Evolutionary conservation across 2,113 vertebrate genomes (phyloP), one percentile per base, ranked within the genome.

Genomic region (Scalopus aquaticus): DNA sequence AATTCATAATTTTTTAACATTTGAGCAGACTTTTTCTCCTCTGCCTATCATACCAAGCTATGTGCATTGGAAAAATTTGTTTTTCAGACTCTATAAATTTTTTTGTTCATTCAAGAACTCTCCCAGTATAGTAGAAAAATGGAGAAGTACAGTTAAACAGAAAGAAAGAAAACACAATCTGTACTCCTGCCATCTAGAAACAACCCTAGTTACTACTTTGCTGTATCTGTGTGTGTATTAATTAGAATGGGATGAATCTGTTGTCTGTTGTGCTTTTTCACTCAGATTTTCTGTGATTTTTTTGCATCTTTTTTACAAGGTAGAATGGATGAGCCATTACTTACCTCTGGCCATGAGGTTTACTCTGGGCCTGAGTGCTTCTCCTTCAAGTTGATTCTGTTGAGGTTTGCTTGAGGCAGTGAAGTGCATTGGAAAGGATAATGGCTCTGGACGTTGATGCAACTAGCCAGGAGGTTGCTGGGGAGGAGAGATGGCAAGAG

Each of bases 81-180:
- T 93, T 86, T 91, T 91, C 72, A 91, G 72, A 32, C 39, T 94
- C 10, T 82, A n/a, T n/a, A n/a, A 42, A 46, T 80, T 85, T 76
- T 69, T 84, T 37, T 35, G 76, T 62, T 58, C 37, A 76, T 81
- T 95, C 60, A 89, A 73, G 46, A 73, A 82, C 54, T 90, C 62
- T 44, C 62, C n/a, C 65, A 93, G 60, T 90, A 37, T 69, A 62
- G 35, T 85, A 74, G 83, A 82, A 81, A 92, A 83, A 64, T 15
- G 49, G 69, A 94, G 62, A 93, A 64, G 32, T 73, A 46, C 26
- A 65, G n/a, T 93, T 83, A 70, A 89, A 91, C 12, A 73, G 35
- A 90, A 79, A 77, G 35, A 92, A 93, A 19, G 32, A 77, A 87
- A 88, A 72, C 84, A 51, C 9, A 58, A 70, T 77, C 51, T 78